Percentiles rank a stretch among this genome's conserved stretches.
Evolutionary conservation across 2,888 invertebrate genomes (phyloP).

Genomic region (Neocrepidodera transversa): DNA sequence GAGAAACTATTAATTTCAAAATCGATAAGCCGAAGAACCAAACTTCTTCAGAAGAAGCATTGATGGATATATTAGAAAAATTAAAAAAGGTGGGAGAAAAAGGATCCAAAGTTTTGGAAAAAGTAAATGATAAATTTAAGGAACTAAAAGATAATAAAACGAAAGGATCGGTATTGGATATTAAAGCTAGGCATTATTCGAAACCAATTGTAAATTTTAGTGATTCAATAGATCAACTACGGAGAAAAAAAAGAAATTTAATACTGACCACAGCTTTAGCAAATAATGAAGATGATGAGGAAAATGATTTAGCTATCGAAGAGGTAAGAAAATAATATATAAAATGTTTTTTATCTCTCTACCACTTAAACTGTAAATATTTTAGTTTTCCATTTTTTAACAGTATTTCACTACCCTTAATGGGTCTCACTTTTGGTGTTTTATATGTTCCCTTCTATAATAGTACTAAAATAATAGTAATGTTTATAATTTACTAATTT

Average conservation of each 20-base stretch:
- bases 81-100: constrained; percentile 66
- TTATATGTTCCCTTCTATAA: too few species aligned
- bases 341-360: background rate
- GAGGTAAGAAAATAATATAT: constrained; percentile 62
- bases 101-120: constrained; percentile 65
- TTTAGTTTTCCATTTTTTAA: too few species aligned
- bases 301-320: constrained; percentile 68
- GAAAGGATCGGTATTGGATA: constrained; percentile 36
- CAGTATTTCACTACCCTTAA: too few species aligned
- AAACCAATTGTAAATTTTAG: constrained; percentile 52
- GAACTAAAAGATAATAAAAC: constrained; percentile 2
- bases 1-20: constrained; percentile 51
- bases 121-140: constrained; percentile 62
- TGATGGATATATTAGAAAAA: constrained; percentile 66
- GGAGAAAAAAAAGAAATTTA: constrained; percentile 62
- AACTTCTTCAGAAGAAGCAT: constrained; percentile 64
- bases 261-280: constrained; percentile 62
- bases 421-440: too few species aligned
- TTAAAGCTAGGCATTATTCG: constrained; percentile 53
- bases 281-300: constrained; percentile 68
- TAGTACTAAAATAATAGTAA: too few species aligned
- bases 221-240: constrained; percentile 52
- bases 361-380: too few species aligned
- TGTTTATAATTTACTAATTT: too few species aligned
- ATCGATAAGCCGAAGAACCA: constrained; percentile 51